These are phyloP conservation scores for Cherax quadricarinatus DNA, from an alignment of 1,140 invertebrate genomes.

Conservation along the genomic window DNA sequence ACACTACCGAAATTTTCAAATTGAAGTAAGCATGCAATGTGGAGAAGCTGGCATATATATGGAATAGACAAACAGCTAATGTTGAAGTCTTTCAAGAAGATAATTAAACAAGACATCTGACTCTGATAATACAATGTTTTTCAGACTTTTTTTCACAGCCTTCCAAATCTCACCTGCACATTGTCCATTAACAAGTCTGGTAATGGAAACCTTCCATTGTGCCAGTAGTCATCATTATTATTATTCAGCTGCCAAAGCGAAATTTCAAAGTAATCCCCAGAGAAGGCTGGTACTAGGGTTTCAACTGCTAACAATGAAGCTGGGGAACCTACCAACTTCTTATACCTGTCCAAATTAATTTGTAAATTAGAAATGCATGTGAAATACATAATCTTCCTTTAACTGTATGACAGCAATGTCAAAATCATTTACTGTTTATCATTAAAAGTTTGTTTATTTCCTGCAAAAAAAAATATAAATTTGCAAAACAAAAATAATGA, in stretches of 20 bases:
- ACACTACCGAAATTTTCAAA: too few species aligned
- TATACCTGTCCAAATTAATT: conserved; percentile 27
- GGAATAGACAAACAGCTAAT: too few species aligned
- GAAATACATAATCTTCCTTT: neutral
- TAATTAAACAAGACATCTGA: too few species aligned
- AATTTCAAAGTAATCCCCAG: conserved; percentile 18
- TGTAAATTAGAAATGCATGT: neutral
- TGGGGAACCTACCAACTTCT: conserved; percentile 38
- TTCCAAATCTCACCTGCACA: conserved; percentile 31
- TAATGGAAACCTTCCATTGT: conserved; percentile 41
- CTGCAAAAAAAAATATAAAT: too few species aligned
- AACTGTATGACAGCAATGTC: too few species aligned
- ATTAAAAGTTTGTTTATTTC: too few species aligned
- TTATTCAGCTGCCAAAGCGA: conserved; percentile 37
- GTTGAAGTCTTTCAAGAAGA: too few species aligned
- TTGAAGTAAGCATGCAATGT: too few species aligned
- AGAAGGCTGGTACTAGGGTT: conserved; percentile 14
- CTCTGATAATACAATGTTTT: neutral
- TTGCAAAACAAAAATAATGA: too few species aligned
- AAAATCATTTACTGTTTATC: too few species aligned
- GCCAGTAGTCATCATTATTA: neutral
- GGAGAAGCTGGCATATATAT: too few species aligned
- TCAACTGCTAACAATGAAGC: conserved; percentile 10
- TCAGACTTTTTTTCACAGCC: neutral
- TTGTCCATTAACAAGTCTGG: conserved; percentile 1